A percentile compares a stretch with the other conserved stretches of the same genome.
phyloP scores from a whole-genome alignment of 2,797 vertebrate genomes.

The Myiothlypis chrysogaster region DNA sequence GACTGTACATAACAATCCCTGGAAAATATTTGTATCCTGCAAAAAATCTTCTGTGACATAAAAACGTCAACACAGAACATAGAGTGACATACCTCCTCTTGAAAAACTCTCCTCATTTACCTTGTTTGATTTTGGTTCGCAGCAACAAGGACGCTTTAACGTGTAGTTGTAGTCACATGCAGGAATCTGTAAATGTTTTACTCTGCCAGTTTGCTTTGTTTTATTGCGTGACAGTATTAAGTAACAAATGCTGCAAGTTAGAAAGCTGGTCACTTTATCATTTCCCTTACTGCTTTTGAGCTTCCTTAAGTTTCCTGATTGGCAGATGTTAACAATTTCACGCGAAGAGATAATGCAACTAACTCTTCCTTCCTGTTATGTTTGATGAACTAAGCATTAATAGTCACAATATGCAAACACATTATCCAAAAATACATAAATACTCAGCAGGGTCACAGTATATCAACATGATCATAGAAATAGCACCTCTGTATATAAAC shows the following conservation, averaged over 20 bases:
- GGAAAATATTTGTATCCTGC: not conserved
- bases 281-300: not conserved
- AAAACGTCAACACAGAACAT: not conserved
- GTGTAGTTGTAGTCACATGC: not conserved
- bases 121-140: not conserved
- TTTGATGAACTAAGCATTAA: not conserved
- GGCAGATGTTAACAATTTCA: slow-evolving; percentile 5
- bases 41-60: not conserved
- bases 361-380: slow-evolving; percentile 16
- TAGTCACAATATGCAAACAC: not conserved
- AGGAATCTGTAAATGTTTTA: not conserved
- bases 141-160: not conserved
- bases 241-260: not conserved
- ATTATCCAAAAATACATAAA: not conserved
- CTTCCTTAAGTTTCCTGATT: slow-evolving; percentile 32
- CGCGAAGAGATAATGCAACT: not conserved
- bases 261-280: not conserved
- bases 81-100: slow-evolving; percentile 28
- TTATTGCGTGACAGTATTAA: not conserved
- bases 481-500: not conserved
- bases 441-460: not conserved
- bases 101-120: not conserved
- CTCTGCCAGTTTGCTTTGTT: not conserved
- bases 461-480: not conserved
- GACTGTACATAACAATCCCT: not conserved